Evolutionary conservation across 1,140 invertebrate genomes (phyloP).

Genomic region (Drosophila kanapiae): DNA sequence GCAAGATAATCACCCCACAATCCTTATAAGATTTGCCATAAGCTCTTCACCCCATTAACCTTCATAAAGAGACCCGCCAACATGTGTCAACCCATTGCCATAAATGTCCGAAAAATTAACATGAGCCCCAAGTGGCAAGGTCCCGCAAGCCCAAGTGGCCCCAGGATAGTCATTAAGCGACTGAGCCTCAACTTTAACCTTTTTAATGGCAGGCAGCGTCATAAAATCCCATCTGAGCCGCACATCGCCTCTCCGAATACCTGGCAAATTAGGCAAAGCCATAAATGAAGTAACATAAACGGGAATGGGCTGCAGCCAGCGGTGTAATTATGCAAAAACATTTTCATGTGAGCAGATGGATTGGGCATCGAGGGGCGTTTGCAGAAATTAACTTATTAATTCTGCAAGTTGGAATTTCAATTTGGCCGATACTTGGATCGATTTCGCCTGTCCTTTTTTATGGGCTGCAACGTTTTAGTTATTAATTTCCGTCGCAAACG

Average conservation of each 20-base stretch:
- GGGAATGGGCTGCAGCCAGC: conserved; percentile 34
- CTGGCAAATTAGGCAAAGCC: conserved; percentile 59
- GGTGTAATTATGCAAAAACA: conserved; percentile 69
- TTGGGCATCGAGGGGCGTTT: conserved; percentile 52
- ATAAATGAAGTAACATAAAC: conserved; percentile 66
- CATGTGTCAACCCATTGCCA: conserved; percentile 56
- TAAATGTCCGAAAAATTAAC: conserved; percentile 63
- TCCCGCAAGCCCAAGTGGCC: conserved; percentile 25
- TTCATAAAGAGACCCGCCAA: conserved; percentile 23
- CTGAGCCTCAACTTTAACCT: conserved; percentile 75
- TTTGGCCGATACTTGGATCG: conserved; percentile 56
- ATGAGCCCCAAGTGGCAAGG: conserved; percentile 27
- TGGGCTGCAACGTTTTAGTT: conserved; percentile 67
- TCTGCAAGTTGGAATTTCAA: conserved; percentile 66
- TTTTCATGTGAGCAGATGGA: conserved; percentile 32
- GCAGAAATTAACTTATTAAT: conserved; percentile 80
- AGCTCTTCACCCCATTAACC: conserved; percentile 27
- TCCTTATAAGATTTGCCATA: conserved; percentile 7
- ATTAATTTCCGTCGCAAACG: conserved; percentile 62
- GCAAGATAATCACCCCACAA: neutral
- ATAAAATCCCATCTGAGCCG: conserved; percentile 39
- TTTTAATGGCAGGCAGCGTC: conserved; percentile 68
- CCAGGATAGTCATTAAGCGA: conserved; percentile 54
- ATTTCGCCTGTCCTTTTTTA: conserved; percentile 57
- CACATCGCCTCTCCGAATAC: conserved; percentile 9